Base-by-base conservation (phyloP, 2,113 vertebrate species). In the Heterochromis multidens region DNA sequence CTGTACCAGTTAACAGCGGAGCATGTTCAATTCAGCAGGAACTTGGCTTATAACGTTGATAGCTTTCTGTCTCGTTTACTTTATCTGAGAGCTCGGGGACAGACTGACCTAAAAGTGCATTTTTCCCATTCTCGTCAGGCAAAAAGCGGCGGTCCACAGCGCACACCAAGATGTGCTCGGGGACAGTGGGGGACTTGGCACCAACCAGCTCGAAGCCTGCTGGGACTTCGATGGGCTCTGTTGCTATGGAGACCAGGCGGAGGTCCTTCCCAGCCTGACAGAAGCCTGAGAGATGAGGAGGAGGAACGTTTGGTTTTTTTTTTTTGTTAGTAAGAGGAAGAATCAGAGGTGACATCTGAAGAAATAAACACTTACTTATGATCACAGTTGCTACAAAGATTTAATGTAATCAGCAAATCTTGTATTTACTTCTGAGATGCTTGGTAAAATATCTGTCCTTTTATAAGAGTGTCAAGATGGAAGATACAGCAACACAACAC, bases 101-200 rank as follows among this genome's bases (percentile, higher is more conserved):
- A 85, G 4, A 95, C 97, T 96, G 94, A 99, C 99, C 99, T 97
- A 99, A 99, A 98, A 99, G 98, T 98, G 99, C 98, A 98, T 99
- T 99, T 97, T 99, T 99, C 86, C 99, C 99, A 83, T 98, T 97
- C 95, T 99, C 98, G 87, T 99, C 98, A 54, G 99, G 99, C 93
- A 99, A 95, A 95, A 99, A 99, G 74, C 98, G 94, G 56, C 97
- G 98, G 96, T 99, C 99, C 84, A 99, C 99, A 54, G 98, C 98
- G 7, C 99, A 99, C 89, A 99, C 97, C 19, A 99, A 96, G 91
- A 99, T 98, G 95, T 99, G 97, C 93, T 99, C 98, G 3, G 98
- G 97, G 93, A 99, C 95, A 87, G 97, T 97, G 89, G 98, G 98
- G 89, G 98, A 98, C 93, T 99, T 99, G 89, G 98, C 99, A 43